phyloP scores from a whole-genome alignment of 2,888 invertebrate species.

The Cephus pulcher region DNA sequence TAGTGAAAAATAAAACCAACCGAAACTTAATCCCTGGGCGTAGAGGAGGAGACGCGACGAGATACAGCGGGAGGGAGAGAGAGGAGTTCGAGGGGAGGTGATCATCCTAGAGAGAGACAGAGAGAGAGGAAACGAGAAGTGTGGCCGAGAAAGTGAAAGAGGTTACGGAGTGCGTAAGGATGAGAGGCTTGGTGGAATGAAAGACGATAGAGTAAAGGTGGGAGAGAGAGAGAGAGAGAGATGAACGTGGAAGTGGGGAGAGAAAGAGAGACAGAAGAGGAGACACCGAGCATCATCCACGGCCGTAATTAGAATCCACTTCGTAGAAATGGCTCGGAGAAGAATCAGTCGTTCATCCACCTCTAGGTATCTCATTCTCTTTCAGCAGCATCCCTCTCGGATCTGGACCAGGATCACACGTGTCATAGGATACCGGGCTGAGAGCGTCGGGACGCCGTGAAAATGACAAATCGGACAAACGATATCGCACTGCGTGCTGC shows the following conservation, averaged over 20 bases:
- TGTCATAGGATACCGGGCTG: not conserved
- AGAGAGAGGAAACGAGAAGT: constrained; percentile 22
- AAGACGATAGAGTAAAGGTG: constrained; percentile 21
- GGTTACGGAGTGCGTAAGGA: constrained; percentile 8
- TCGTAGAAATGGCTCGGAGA: constrained; percentile 45
- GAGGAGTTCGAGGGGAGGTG: constrained; percentile 11
- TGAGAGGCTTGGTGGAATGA: constrained; percentile 15
- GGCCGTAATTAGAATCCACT: constrained; percentile 54
- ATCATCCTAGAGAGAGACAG: not conserved
- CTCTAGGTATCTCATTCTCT: not conserved
- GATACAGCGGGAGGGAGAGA: constrained; percentile 16
- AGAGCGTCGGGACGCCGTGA: not conserved
- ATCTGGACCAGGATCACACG: not conserved
- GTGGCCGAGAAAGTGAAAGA: constrained; percentile 12
- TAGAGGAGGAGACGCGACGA: not conserved
- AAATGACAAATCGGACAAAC: not conserved
- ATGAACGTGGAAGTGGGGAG: not conserved
- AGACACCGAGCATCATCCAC: constrained; percentile 30
- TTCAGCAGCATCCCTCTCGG: not conserved
- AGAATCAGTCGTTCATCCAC: constrained; percentile 2
- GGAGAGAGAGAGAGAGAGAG: constrained; percentile 11
- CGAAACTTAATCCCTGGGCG: constrained; percentile 39
- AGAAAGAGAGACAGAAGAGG: constrained; percentile 16
- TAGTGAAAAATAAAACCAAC: constrained; percentile 39
- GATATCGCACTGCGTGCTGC: too few species aligned